A percentile compares a stretch with the other conserved stretches of the same genome.
phyloP scores from a whole-genome alignment of 2,113 vertebrate species.

The Notiomystis cincta region DNA sequence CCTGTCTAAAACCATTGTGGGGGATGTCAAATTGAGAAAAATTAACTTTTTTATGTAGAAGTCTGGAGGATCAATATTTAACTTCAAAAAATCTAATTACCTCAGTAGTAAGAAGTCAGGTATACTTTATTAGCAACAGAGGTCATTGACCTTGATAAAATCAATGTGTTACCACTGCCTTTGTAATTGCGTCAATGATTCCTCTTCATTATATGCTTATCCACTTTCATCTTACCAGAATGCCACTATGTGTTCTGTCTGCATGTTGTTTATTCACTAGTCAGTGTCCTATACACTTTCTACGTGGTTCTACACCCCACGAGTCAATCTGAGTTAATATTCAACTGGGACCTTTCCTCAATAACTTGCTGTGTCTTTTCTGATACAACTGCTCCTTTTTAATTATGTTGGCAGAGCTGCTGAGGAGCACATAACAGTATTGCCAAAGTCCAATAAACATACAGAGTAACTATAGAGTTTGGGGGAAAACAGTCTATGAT shows the following conservation, averaged over 20 bases:
- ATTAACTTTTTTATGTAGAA: background rate
- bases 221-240: background rate
- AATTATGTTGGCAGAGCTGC: slow-evolving; percentile 26
- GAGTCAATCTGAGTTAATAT: slow-evolving; percentile 55
- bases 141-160: slow-evolving; percentile 1
- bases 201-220: background rate
- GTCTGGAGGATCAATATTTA: background rate
- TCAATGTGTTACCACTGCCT: background rate
- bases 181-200: slow-evolving; percentile 42
- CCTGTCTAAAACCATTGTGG: background rate
- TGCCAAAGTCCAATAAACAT: slow-evolving; percentile 43
- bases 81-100: background rate
- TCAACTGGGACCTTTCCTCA: slow-evolving; percentile 31
- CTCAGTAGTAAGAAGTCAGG: slow-evolving; percentile 1
- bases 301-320: background rate
- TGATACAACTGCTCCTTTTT: slow-evolving; percentile 20
- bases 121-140: background rate
- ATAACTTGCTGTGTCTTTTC: slow-evolving; percentile 14
- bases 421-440: slow-evolving; percentile 2
- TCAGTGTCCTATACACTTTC: background rate
- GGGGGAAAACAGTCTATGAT: background rate
- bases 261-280: slow-evolving; percentile 22
- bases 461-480: slow-evolving; percentile 39
- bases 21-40: background rate
- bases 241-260: background rate